A percentile compares a stretch with the other conserved stretches of the same genome.
Conservation (phyloP, 2,797 vertebrate genomes). For the Pogonophryne albipinna region DNA sequence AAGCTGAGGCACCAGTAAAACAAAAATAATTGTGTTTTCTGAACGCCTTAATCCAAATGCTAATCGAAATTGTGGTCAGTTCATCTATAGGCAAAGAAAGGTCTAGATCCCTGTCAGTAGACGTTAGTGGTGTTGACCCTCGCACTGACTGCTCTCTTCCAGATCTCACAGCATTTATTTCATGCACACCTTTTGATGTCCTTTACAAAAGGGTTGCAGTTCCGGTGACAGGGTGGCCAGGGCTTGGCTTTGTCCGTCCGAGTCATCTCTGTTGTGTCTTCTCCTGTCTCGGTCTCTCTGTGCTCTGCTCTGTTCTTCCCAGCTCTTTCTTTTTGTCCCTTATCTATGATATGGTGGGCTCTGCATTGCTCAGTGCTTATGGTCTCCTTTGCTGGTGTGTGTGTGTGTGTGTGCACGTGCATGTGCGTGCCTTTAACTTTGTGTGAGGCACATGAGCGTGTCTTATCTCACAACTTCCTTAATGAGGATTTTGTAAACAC, state of each 20-base stretch:
- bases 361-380: constrained; percentile 84
- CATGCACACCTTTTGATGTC: constrained; percentile 84
- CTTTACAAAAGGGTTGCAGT: constrained; percentile 76
- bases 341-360: constrained; percentile 94
- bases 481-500: constrained; percentile 99
- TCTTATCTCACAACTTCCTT: constrained; percentile 96
- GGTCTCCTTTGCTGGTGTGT: constrained; percentile 67
- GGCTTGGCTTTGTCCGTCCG: constrained; percentile 79
- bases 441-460: constrained; percentile 75
- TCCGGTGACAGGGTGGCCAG: constrained; percentile 88
- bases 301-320: constrained; percentile 75
- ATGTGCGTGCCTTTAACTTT: constrained; percentile 66
- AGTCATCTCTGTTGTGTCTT: constrained; percentile 88
- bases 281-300: constrained; percentile 70
- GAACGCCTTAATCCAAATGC: constrained; percentile 29
- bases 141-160: constrained; percentile 73
- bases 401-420: constrained; percentile 61
- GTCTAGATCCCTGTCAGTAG: constrained; percentile 52
- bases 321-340: constrained; percentile 86
- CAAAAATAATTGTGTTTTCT: constrained; percentile 26
- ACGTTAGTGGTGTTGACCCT: constrained; percentile 81
- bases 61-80: constrained; percentile 30
- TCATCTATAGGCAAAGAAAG: constrained; percentile 38
- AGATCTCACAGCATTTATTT: constrained; percentile 80
- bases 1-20: constrained; percentile 34